These are phyloP conservation scores for Eurystomus glaucurus DNA, from an alignment of 2,797 vertebrate species.

Conservation along the genomic window DNA sequence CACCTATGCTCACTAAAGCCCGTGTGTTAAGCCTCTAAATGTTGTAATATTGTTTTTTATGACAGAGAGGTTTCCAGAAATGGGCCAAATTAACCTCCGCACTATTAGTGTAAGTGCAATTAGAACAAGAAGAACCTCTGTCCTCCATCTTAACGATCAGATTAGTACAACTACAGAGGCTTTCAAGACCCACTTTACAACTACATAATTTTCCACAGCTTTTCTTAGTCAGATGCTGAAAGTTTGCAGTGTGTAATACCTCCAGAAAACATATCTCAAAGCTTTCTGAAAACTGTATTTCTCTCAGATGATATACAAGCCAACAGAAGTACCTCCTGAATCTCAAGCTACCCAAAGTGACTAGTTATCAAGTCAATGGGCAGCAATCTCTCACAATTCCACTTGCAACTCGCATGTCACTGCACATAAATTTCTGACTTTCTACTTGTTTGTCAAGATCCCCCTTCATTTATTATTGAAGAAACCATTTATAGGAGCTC, in stretches of 20 bases:
- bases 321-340: constrained; percentile 19
- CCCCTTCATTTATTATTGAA: constrained; percentile 86
- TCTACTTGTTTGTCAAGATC: constrained; percentile 60
- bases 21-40: accelerated
- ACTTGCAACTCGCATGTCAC: constrained; percentile 9
- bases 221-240: not conserved
- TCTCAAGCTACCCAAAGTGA: constrained; percentile 52
- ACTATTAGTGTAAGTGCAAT: not conserved
- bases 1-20: not conserved
- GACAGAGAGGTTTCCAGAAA: not conserved
- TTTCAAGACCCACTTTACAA: not conserved
- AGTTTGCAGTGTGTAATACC: not conserved
- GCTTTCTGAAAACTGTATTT: constrained; percentile 26
- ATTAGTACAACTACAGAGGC: not conserved
- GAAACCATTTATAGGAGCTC: constrained; percentile 79
- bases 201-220: not conserved
- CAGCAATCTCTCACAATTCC: constrained; percentile 43
- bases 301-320: constrained; percentile 21
- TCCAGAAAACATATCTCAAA: not conserved
- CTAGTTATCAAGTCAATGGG: constrained; percentile 59
- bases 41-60: not conserved
- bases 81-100: not conserved
- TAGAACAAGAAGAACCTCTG: not conserved
- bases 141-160: not conserved
- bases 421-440: constrained; percentile 25